phyloP scores from a whole-genome alignment of 2,113 vertebrate species.

The Syngnathus scovelli region DNA sequence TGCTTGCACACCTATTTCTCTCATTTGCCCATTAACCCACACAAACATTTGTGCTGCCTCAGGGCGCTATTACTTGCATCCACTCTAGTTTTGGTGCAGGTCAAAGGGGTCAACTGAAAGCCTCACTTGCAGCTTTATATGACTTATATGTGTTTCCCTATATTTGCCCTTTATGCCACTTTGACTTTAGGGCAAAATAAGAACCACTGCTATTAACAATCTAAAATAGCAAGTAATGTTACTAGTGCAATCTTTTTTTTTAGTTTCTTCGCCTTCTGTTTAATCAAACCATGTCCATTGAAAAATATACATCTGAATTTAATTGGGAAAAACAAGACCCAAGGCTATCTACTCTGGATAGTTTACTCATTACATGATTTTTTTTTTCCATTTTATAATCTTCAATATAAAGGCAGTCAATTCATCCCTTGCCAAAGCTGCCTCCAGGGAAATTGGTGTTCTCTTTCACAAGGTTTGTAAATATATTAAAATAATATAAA shows the following conservation, averaged over 20 bases:
- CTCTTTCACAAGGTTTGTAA: neutral
- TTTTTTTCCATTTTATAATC: neutral
- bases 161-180: slow-evolving; percentile 42
- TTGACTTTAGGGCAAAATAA: slow-evolving; percentile 34
- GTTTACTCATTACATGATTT: neutral
- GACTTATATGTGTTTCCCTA: slow-evolving; percentile 35
- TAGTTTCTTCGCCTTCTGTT: neutral
- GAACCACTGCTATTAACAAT: slow-evolving; percentile 17
- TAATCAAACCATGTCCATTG: neutral
- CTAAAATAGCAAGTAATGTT: slow-evolving; percentile 4
- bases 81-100: slow-evolving; percentile 44
- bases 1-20: slow-evolving; percentile 30
- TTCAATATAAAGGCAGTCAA: neutral
- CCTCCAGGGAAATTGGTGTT: neutral
- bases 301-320: neutral
- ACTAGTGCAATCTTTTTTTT: slow-evolving; percentile 1
- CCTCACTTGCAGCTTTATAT: slow-evolving; percentile 38
- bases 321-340: neutral
- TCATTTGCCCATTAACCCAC: slow-evolving; percentile 44
- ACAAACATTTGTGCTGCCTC: slow-evolving; percentile 42
- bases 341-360: neutral
- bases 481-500: too few relatives aligned
- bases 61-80: slow-evolving; percentile 34
- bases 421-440: neutral
- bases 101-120: slow-evolving; percentile 48